Evolutionary conservation across 2,113 vertebrate species (phyloP).

Genomic region (Ailuropoda melanoleuca): DNA sequence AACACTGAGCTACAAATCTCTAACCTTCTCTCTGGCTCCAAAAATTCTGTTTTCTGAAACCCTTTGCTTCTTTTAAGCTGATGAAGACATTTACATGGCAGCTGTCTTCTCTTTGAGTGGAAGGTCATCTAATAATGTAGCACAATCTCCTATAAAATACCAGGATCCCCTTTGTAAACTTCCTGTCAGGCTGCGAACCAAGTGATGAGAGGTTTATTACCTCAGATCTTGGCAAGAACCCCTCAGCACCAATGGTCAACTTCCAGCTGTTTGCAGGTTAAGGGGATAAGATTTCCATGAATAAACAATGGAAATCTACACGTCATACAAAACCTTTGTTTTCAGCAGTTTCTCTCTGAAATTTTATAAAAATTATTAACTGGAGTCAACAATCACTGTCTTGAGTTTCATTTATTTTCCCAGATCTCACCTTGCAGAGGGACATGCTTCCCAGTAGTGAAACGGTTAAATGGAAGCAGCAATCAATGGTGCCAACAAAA

Average conservation of each 20-base stretch:
- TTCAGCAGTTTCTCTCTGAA: background rate
- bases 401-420: background rate
- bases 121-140: background rate
- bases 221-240: constrained; percentile 1
- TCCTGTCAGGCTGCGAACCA: background rate
- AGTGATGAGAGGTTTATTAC: background rate
- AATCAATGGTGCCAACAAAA: background rate
- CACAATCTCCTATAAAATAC: background rate
- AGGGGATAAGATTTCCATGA: background rate
- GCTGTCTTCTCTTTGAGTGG: background rate
- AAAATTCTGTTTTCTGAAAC: constrained; percentile 31
- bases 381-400: background rate
- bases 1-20: background rate
- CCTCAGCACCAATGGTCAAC: background rate
- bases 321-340: background rate
- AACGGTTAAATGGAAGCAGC: background rate
- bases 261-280: background rate
- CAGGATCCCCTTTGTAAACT: background rate
- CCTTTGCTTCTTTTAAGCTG: background rate
- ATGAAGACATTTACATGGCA: background rate
- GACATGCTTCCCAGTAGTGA: background rate
- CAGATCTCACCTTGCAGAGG: background rate
- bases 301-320: background rate
- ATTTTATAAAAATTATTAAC: background rate
- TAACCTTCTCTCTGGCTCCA: background rate